Conservation (phyloP, 2,888 invertebrate genomes). For the Petrolisthes manimaculis region DNA sequence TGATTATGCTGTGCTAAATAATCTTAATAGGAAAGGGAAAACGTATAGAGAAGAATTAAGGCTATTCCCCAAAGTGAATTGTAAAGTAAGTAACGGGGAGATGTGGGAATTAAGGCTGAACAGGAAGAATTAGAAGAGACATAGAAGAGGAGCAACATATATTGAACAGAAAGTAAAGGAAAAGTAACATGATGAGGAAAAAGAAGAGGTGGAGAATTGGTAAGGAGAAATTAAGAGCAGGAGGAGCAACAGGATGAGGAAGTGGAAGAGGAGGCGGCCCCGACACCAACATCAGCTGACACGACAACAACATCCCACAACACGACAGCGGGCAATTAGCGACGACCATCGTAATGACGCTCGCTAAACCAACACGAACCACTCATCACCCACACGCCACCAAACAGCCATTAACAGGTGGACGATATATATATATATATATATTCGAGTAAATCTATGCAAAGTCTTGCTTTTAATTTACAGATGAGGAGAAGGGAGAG, state of each 20-base stretch:
- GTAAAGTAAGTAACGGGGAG: not conserved
- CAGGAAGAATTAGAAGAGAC: too few relatives aligned
- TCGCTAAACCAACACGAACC: too few relatives aligned
- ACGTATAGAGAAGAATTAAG: not conserved
- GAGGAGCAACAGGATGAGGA: not conserved
- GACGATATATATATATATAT: too few relatives aligned
- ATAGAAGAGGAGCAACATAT: not conserved
- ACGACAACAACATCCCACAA: too few relatives aligned
- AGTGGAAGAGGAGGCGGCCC: not conserved
- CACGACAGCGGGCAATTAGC: too few relatives aligned
- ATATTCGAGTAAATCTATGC: too few relatives aligned
- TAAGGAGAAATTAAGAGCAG: not conserved
- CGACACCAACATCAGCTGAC: too few relatives aligned
- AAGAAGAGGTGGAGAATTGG: not conserved
- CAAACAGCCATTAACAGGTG: too few relatives aligned
- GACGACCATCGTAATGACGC: too few relatives aligned
- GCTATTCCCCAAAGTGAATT: not conserved
- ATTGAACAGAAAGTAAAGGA: not conserved
- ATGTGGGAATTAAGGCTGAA: not conserved
- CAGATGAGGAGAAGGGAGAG: too few relatives aligned
- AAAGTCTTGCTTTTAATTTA: too few relatives aligned
- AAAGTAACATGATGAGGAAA: not conserved
- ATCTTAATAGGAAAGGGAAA: not conserved
- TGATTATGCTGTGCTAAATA: not conserved
- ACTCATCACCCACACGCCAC: too few relatives aligned